These are phyloP conservation scores for Nematostella vectensis DNA, from an alignment of 92 coral and sea anemone genomes.

Conservation along the genomic window DNA sequence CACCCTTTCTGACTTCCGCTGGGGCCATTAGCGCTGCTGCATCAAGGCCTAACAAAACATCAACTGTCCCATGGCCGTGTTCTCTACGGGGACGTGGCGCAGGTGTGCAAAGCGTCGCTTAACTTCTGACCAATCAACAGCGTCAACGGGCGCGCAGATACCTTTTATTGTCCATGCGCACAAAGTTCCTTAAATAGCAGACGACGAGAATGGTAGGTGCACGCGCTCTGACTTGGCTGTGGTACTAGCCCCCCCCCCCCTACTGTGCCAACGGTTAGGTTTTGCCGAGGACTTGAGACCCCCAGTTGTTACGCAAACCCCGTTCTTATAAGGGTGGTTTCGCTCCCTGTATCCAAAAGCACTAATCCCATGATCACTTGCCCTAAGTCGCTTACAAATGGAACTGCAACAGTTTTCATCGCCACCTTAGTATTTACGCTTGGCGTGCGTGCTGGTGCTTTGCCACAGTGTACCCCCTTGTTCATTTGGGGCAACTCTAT, in stretches of 20 bases:
- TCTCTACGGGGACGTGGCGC: constrained; percentile 22
- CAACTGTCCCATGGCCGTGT: constrained; percentile 24
- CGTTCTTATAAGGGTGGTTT: constrained; percentile 35
- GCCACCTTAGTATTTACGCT: constrained; percentile 27
- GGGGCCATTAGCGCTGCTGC: constrained; percentile 44
- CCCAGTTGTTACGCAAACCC: no score
- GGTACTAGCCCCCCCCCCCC: not conserved
- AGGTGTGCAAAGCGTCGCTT: constrained; percentile 20
- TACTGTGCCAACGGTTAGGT: not conserved
- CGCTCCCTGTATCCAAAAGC: constrained; percentile 32
- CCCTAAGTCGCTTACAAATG: constrained; percentile 33
- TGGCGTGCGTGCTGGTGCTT: constrained; percentile 19
- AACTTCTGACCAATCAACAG: constrained; percentile 30
- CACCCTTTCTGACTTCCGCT: constrained; percentile 29
- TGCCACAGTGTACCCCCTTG: constrained; percentile 11
- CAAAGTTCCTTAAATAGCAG: constrained; percentile 2
- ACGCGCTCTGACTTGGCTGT: not conserved
- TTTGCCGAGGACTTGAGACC: not conserved
- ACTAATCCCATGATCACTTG: constrained; percentile 19
- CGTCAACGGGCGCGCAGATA: constrained; percentile 33
- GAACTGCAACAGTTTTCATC: constrained; percentile 21
- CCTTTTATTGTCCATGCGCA: constrained; percentile 43
- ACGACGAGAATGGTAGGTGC: constrained; percentile 6
- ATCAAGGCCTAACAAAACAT: constrained; percentile 31
- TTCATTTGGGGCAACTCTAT: not conserved